Base-by-base conservation (phyloP, 2,888 invertebrate genomes). In the Catotricha subobsoleta region DNA sequence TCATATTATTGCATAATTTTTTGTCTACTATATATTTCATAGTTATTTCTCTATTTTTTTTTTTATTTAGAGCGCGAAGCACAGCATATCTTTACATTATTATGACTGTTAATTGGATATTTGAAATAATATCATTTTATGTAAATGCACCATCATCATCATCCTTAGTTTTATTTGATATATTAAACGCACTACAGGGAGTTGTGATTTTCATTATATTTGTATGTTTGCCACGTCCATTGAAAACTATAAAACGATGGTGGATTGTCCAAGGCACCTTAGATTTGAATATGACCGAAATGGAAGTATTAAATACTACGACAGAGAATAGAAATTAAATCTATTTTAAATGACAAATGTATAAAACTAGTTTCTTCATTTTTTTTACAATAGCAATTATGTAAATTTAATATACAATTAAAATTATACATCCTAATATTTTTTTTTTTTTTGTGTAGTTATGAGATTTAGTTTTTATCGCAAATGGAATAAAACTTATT, bases 71-170 rank as follows among this genome's bases (percentile, higher is more conserved):
- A 42, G 56, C 60, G 16, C 59, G 56, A 44, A 60, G 59, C 44
- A 56, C 59, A 1, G 53, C 55, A 19, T 48, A 74, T 29, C 62
- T 80, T 6, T 76, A 74, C 41, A 62, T 72, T 44, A 68, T 78
- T 45, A 75, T 79, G 71, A 74, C 76, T 1, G 59, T 76, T 8
- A 76, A 76, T 39, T 80, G 80, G 80, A 65, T 72, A 23, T 66
- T 78, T 55, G 80, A 80, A 56, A 66, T 79, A 46, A 67, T 78
- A 0, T 76, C 78, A 0, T 78, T 39, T 39, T 62, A 62, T 56
- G 34, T 41, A 3, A 34, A 39, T 25, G 15, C 7, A 16, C 2
- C 23, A 2, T 2, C 15, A 7, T 16, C 16, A n/a, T 30, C 37
- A 18, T 21, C 41, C 2, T 72, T 76, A 67, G 68, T 73, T 1